These are phyloP conservation scores for Nymphalis urticae DNA, from an alignment of 2,888 invertebrate species.

Conservation along the genomic window DNA sequence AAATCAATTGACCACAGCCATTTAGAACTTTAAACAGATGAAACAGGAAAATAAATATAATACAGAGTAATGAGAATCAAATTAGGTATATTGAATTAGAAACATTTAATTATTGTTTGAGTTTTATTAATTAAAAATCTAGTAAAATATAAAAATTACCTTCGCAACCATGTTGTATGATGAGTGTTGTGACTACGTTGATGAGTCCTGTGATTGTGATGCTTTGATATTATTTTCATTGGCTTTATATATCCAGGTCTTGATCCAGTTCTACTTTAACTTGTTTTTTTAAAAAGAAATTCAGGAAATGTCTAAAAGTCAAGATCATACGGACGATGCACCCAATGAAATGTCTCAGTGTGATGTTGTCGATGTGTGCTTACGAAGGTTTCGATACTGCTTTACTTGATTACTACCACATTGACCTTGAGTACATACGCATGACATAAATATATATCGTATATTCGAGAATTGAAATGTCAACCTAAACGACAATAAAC, in stretches of 20 bases:
- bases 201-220: slow-evolving; percentile 59
- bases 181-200: slow-evolving; percentile 62
- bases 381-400: slow-evolving; percentile 28
- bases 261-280: slow-evolving; percentile 60
- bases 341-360: slow-evolving; percentile 50
- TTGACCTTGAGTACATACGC: slow-evolving; percentile 14
- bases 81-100: not conserved
- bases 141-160: slow-evolving; percentile 49
- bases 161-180: slow-evolving; percentile 69
- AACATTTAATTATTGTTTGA: not conserved
- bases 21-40: not conserved
- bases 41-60: not conserved
- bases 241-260: slow-evolving; percentile 59
- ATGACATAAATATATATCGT: slow-evolving; percentile 18
- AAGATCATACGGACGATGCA: slow-evolving; percentile 66
- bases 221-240: slow-evolving; percentile 36
- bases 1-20: not conserved
- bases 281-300: slow-evolving; percentile 55
- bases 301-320: slow-evolving; percentile 76
- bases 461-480: slow-evolving; percentile 4
- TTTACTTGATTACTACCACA: slow-evolving; percentile 26
- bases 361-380: slow-evolving; percentile 34
- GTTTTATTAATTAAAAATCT: not conserved
- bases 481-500: not conserved
- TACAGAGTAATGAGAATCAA: not conserved